Base-by-base conservation (phyloP, 2,888 invertebrate species). In the Sphaerophoria taeniata region DNA sequence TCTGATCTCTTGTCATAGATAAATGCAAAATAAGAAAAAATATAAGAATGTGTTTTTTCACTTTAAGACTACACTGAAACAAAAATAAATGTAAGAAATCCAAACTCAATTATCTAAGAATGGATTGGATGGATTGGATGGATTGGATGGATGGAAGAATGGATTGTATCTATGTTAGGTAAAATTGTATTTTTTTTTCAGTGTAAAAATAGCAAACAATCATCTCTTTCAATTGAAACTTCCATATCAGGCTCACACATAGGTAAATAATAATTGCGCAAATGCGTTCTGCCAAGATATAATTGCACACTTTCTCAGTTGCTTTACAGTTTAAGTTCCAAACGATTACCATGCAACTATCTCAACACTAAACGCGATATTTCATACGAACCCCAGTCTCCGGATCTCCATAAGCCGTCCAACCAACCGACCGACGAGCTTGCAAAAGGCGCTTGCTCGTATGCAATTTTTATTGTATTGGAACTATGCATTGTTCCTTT, bases 1-100 rank as follows among this genome's bases (percentile, higher is more conserved):
- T 85, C 77, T 85, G 85, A 77, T 81, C 81, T 85, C 69, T 34
- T 81, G 56, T 73, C 70, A 56, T 47, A 85, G 81, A 81, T 81
- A 73, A 77, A 14, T 70, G 31, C 16, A 60, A 39, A 56, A 60
- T 71, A 55, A 43, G 9, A 39, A 39, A 11, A 75, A 24, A 39
- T 58, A 60, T 6, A 39, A 60, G 43, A 5, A 43, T 43, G 43
- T 39, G n/a, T 39, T 6, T 39, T 39, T 39, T 16, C 16, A 39
- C 36, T 16, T 11, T 2, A 1, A 24, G 24, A 24, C 24, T 60
- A 24, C 60, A 60, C 60, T 60, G 60, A 60, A 4, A 60, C 6
- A 58, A 58, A 58, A 36, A n/a, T n/a, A 14, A 3, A 11, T 0
- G 43, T 43, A 7, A 9, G 43, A 11, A n/a, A n/a, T n/a, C n/a